phyloP scores from a whole-genome alignment of 2,113 vertebrate species.

The Seriola quinqueradiata region DNA sequence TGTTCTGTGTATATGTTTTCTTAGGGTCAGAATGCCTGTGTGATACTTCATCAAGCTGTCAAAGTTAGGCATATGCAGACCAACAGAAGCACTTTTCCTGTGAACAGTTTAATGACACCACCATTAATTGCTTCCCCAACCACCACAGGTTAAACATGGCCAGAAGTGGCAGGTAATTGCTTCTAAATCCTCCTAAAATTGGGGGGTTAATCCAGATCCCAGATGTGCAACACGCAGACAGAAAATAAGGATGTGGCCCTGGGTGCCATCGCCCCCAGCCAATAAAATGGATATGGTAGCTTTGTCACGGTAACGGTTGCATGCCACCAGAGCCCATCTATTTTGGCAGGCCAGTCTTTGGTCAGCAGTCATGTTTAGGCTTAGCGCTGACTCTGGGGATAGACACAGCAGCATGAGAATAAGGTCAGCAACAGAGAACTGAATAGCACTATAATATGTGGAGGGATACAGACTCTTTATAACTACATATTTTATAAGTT shows the following conservation, averaged over 20 bases:
- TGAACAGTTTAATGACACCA: background rate
- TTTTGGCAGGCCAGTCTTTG: constrained; percentile 64
- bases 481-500: background rate
- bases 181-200: constrained; percentile 61
- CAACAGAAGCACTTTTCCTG: constrained; percentile 13
- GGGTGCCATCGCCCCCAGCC: constrained; percentile 18
- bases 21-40: background rate
- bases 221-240: constrained; percentile 53
- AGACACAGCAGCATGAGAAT: constrained; percentile 45
- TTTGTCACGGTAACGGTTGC: constrained; percentile 59
- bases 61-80: background rate
- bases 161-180: constrained; percentile 56
- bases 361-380: constrained; percentile 66
- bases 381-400: constrained; percentile 56
- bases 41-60: constrained; percentile 11
- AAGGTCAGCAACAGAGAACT: constrained; percentile 49
- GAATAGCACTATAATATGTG: background rate
- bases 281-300: constrained; percentile 51
- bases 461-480: background rate
- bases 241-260: constrained; percentile 27
- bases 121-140: constrained; percentile 12
- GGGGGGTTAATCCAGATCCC: constrained; percentile 53
- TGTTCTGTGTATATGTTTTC: background rate
- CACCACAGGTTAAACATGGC: constrained; percentile 21
- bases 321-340: constrained; percentile 46